Percentiles rank a stretch among this genome's conserved stretches.
These are phyloP conservation scores for Cyprinus carpio DNA, from an alignment of 2,113 vertebrate genomes.

Conservation along the genomic window DNA sequence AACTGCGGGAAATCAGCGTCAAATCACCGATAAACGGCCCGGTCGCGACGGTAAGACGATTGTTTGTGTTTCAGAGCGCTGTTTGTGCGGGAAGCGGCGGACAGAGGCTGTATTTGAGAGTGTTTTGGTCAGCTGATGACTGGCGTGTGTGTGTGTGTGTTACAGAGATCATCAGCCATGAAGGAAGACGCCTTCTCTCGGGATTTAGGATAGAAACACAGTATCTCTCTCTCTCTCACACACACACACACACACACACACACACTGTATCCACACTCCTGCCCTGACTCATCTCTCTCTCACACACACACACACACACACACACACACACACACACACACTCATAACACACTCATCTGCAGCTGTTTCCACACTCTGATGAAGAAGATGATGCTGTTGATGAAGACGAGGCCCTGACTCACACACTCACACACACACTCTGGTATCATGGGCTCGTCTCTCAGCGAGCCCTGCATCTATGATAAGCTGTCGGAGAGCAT, in stretches of 20 bases:
- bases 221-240: neutral
- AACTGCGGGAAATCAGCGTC: neutral
- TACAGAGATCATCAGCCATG: constrained; percentile 47
- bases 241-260: neutral
- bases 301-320: neutral
- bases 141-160: neutral
- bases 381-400: neutral
- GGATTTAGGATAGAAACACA: constrained; percentile 47
- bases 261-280: neutral
- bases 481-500: constrained; percentile 95
- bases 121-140: neutral
- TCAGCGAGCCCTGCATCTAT: constrained; percentile 91
- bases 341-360: neutral
- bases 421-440: neutral
- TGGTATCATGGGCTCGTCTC: constrained; percentile 82
- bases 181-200: constrained; percentile 45
- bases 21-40: neutral
- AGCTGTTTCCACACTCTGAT: neutral
- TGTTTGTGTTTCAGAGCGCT: neutral
- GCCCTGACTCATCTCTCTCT: too few relatives aligned
- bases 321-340: neutral
- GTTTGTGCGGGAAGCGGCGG: neutral
- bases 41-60: neutral
- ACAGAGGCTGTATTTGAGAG: neutral
- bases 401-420: neutral